Conservation (phyloP, 2,888 invertebrate species). For the Itoplectis maculator region DNA sequence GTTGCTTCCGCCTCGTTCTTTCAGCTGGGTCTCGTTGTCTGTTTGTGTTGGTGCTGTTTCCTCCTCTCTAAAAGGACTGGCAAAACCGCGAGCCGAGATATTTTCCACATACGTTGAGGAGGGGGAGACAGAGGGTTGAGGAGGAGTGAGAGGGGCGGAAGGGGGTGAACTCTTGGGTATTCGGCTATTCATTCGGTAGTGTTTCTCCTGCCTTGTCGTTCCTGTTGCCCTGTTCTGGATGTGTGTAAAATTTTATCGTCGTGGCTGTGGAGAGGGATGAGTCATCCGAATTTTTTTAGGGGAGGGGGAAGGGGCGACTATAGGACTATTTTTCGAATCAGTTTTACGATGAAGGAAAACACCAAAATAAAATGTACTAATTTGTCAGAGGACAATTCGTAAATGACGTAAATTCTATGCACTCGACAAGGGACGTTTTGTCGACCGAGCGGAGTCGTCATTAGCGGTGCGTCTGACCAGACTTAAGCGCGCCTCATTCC, state of each 20-base stretch:
- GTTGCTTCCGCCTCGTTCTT: too few species aligned
- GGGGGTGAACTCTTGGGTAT: background rate
- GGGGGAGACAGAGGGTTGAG: background rate
- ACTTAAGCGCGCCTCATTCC: background rate
- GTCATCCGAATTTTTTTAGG: background rate
- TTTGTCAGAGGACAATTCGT: too few species aligned
- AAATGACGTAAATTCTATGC: too few species aligned
- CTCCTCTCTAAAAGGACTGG: too few species aligned
- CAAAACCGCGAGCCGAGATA: conserved; percentile 21
- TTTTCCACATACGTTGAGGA: background rate
- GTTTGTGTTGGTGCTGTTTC: too few species aligned
- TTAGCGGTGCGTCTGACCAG: conserved; percentile 29
- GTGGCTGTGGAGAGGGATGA: background rate
- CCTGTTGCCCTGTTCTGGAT: background rate
- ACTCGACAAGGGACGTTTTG: background rate
- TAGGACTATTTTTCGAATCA: too few species aligned
- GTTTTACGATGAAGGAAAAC: too few species aligned
- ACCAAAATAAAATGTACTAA: too few species aligned
- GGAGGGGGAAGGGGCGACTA: background rate
- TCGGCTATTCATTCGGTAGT: background rate
- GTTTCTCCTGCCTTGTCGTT: background rate
- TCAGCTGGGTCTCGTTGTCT: too few species aligned
- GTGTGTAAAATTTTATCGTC: background rate
- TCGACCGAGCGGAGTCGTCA: conserved; percentile 9
- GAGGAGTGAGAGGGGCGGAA: too few species aligned